phyloP scores from a whole-genome alignment of 1,140 invertebrate species.

The Drosophila ogumai region DNA sequence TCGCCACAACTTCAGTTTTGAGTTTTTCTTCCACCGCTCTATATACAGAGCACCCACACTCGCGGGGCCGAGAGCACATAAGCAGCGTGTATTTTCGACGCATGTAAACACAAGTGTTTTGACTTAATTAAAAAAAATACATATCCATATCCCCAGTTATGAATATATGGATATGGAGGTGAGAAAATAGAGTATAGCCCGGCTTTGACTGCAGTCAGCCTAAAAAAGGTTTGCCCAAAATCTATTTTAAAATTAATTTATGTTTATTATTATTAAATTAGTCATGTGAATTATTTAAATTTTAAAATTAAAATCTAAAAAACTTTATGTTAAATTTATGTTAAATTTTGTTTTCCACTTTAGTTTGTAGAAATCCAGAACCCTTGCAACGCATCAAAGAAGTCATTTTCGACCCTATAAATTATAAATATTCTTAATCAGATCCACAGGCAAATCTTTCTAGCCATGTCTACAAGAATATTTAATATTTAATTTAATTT shows the following conservation, averaged over 20 bases:
- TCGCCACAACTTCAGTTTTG: constrained; percentile 79
- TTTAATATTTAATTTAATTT: too few species aligned
- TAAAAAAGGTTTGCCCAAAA: constrained; percentile 19
- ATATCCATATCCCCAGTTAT: constrained; percentile 36
- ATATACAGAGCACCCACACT: constrained; percentile 57
- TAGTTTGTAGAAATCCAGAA: too few species aligned
- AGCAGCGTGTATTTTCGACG: constrained; percentile 65
- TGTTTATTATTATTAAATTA: too few species aligned
- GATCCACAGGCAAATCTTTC: too few species aligned
- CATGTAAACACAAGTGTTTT: constrained; percentile 83
- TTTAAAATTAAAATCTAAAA: too few species aligned
- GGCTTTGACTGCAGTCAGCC: neutral
- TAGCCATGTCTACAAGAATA: too few species aligned
- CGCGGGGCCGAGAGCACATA: constrained; percentile 23
- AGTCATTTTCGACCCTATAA: too few species aligned
- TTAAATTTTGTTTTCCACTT: too few species aligned
- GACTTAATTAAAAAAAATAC: constrained; percentile 75
- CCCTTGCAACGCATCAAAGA: too few species aligned
- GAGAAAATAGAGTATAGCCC: constrained; percentile 14
- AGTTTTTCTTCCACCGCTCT: constrained; percentile 71
- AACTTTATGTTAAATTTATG: too few species aligned
- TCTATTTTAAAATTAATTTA: constrained; percentile 33
- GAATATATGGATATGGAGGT: constrained; percentile 29
- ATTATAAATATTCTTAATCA: too few species aligned
- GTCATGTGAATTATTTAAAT: too few species aligned